Evolutionary conservation across 2,888 invertebrate genomes (phyloP), one percentile per base, ranked within the genome.

Genomic region (Mythimna loreyi): DNA sequence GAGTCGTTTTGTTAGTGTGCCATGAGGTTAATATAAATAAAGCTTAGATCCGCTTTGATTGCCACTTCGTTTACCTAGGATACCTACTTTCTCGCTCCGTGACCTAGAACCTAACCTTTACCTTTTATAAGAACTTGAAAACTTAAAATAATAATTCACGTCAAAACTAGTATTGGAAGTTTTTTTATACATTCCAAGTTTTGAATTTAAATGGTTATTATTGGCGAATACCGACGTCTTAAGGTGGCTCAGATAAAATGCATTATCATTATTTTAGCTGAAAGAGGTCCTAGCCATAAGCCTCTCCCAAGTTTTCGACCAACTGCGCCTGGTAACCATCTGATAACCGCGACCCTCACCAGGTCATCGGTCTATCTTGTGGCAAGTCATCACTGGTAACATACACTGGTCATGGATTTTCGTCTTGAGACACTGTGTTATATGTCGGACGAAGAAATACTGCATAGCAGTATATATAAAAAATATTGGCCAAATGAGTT

Each of bases 1-100:
- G 30, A 75, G 47, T 53, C 52, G 52, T 45, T 74, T 36, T 21
- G 50, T 36, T 56, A 47, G 43, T 77, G 11, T 36, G 49, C 28
- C 63, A 59, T 45, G 40, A 71, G 58, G 45, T 63, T 36, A 62
- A n/a, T 28, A 56, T 56, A 71, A 49, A 30, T 59, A 23, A 55
- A 47, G 62, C 21, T 58, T 56, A 61, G 23, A 67, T 67, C 67
- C 40, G 43, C 21, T 57, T 52, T 36, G 19, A 53, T 56, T 55
- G 16, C 2, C n/a, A 43, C 47, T 56, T 57, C 23, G 13, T 68
- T 75, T 25, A 49, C 63, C 11, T 49, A 77, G 19, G 33, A 40
- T 77, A 60, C 57, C 71, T 50, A 70, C 55, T 63, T 71, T 59
- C 62, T 55, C 50, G 45, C 13, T 55, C 25, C 60, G 33, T 70